Conservation (phyloP, 1,140 invertebrate species). For the Paraescarpia echinospica region DNA sequence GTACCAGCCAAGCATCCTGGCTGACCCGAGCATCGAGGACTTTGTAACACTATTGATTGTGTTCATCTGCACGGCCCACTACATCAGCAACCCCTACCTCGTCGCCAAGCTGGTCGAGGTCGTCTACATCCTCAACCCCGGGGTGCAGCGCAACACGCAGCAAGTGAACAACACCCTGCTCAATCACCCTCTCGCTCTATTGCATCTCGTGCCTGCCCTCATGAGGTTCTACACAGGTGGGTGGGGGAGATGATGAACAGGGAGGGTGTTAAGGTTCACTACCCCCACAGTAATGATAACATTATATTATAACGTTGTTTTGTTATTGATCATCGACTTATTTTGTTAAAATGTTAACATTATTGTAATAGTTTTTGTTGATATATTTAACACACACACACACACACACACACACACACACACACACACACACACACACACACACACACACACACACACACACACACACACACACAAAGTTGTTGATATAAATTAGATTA, state of each 20-base stretch:
- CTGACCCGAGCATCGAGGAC: slow-evolving; percentile 61
- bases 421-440: no score
- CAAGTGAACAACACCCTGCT: slow-evolving; percentile 70
- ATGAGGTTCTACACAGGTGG: slow-evolving; percentile 94
- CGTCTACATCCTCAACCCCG: slow-evolving; percentile 87
- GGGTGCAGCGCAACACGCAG: slow-evolving; percentile 71
- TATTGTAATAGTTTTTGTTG: no score
- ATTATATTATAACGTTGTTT: background rate
- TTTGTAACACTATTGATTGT: slow-evolving; percentile 86
- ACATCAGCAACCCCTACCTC: slow-evolving; percentile 93
- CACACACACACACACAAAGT: no score
- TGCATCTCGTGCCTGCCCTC: slow-evolving; percentile 78
- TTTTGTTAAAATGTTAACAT: no score
- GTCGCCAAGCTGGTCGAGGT: slow-evolving; percentile 90
- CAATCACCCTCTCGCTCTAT: slow-evolving; percentile 82
- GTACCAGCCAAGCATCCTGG: slow-evolving; percentile 23
- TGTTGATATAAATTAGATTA: no score
- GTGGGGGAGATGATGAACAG: background rate
- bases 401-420: no score
- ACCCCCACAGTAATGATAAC: background rate
- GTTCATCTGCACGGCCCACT: slow-evolving; percentile 84
- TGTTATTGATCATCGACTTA: no score
- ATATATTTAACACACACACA: no score
- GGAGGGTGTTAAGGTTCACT: background rate
- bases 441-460: no score